Percentiles rank a stretch among this genome's conserved stretches.
Evolutionary conservation across 2,888 invertebrate species (phyloP).

Genomic region (Paralinhomoeus sp.): DNA sequence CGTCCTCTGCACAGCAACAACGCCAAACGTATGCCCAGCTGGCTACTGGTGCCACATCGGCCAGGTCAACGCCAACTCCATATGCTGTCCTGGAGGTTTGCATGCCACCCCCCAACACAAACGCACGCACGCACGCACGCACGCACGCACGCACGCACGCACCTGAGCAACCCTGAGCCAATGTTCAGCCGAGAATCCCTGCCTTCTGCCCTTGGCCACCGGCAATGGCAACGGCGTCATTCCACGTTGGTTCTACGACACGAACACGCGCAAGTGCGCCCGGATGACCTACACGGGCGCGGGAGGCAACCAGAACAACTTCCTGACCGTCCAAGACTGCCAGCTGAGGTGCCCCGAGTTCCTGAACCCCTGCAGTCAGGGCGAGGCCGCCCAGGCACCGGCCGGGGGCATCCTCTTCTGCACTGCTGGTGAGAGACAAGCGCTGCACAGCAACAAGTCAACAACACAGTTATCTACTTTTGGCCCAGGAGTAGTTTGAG

Average conservation of each 20-base stretch:
- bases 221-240: not conserved
- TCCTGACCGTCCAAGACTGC: constrained; percentile 1
- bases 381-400: constrained; percentile 2
- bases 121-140: no score
- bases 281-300: constrained; percentile 5
- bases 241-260: constrained; percentile 2
- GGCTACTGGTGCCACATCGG: constrained; percentile 7
- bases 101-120: no score
- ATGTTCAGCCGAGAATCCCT: constrained; percentile 5
- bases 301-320: constrained; percentile 6
- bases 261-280: constrained; percentile 1
- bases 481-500: no score
- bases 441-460: no score
- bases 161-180: no score
- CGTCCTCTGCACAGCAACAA: constrained; percentile 2
- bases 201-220: constrained; percentile 1
- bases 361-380: constrained; percentile 1
- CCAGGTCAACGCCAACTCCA: not conserved
- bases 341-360: constrained; percentile 1
- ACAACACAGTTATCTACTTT: no score
- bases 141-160: no score
- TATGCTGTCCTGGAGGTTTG: constrained; percentile 5
- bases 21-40: constrained; percentile 5
- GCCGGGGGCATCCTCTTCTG: constrained; percentile 3
- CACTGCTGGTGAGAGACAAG: not conserved